Percentiles rank a stretch among this genome's conserved stretches.
These are phyloP conservation scores for Suillia variegata DNA, from an alignment of 2,888 invertebrate genomes.

Conservation along the genomic window DNA sequence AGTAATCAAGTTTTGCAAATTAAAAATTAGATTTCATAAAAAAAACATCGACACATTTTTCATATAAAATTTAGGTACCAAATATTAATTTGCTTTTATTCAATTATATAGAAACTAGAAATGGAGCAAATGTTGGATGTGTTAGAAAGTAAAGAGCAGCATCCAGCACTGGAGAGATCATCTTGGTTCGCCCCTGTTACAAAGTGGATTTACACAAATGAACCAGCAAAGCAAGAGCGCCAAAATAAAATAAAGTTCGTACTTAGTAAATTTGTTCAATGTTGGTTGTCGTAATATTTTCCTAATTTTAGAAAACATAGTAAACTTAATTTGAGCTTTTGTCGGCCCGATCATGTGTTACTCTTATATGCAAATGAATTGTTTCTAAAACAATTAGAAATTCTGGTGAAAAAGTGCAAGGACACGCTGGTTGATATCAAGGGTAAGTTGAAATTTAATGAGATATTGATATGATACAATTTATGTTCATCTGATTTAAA, in stretches of 20 bases:
- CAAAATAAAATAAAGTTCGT: conserved; percentile 37
- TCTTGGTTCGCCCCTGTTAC: conserved; percentile 28
- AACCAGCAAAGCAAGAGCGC: conserved; percentile 21
- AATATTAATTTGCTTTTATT: no score
- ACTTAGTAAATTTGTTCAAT: neutral
- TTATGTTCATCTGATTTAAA: no score
- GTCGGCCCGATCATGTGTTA: conserved; percentile 55
- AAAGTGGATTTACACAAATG: conserved; percentile 23
- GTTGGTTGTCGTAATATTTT: neutral
- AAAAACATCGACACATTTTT: no score
- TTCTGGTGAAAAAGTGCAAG: conserved; percentile 42
- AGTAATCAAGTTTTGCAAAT: no score
- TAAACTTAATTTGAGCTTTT: conserved; percentile 41
- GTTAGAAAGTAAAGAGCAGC: conserved; percentile 28
- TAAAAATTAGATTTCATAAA: no score
- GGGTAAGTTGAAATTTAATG: conserved; percentile 30
- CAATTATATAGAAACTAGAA: conserved; percentile 47
- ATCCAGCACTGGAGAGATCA: conserved; percentile 11
- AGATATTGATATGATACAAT: neutral
- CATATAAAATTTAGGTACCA: no score
- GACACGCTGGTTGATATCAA: conserved; percentile 32
- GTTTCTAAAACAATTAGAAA: conserved; percentile 48
- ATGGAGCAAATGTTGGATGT: conserved; percentile 41
- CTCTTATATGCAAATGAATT: conserved; percentile 50
- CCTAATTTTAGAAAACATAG: conserved; percentile 40